These are phyloP conservation scores for Pachypanchax playfairii DNA, from an alignment of 2,113 vertebrate genomes.

Conservation along the genomic window DNA sequence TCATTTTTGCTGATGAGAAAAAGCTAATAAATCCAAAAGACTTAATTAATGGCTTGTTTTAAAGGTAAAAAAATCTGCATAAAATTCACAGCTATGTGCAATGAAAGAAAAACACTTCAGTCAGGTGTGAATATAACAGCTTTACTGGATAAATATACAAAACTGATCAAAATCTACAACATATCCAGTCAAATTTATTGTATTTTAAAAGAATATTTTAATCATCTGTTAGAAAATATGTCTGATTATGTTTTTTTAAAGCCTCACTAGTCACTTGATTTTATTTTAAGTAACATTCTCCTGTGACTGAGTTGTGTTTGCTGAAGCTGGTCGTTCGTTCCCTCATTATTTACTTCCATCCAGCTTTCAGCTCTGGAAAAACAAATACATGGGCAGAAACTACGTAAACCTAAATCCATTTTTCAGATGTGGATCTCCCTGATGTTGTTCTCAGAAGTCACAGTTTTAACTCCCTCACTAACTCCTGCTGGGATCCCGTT, in stretches of 20 bases:
- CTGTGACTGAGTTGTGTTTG: constrained; percentile 53
- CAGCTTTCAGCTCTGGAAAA: constrained; percentile 5
- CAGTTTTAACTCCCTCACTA: constrained; percentile 32
- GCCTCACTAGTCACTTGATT: neutral
- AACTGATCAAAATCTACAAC: neutral
- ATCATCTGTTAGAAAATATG: neutral
- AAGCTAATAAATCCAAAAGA: too few relatives aligned
- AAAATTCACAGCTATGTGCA: neutral
- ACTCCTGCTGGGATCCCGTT: constrained; percentile 22
- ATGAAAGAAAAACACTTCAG: neutral
- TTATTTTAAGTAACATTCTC: constrained; percentile 3
- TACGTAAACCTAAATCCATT: neutral
- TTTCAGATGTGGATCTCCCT: constrained; percentile 78
- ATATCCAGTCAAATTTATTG: neutral
- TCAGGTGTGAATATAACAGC: neutral
- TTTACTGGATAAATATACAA: constrained; percentile 29
- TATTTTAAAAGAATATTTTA: neutral
- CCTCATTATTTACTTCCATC: neutral
- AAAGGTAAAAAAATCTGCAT: too few relatives aligned
- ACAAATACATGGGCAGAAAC: neutral
- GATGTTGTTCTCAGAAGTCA: constrained; percentile 56
- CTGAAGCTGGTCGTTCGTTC: constrained; percentile 45
- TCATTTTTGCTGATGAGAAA: too few relatives aligned
- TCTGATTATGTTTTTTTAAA: neutral
- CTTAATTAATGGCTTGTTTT: too few relatives aligned